Evolutionary conservation across 1,140 invertebrate genomes (phyloP).

Genomic region (Chlorops oryzae): DNA sequence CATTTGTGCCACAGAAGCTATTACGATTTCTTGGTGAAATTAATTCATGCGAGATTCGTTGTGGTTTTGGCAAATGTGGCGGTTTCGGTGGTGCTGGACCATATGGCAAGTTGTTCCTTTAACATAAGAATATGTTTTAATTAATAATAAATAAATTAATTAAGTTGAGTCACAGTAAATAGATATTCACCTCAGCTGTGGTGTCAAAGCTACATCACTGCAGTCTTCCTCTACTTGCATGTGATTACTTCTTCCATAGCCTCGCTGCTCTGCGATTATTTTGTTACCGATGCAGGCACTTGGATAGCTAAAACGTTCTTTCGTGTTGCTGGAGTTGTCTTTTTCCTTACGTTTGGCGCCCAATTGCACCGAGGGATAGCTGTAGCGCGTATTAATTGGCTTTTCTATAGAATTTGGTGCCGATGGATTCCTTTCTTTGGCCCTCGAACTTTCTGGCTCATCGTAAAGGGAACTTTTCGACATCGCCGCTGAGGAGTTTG

Average conservation of each 20-base stretch:
- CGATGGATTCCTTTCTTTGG: background rate
- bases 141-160: no score
- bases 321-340: slow-evolving; percentile 19
- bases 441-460: slow-evolving; percentile 8
- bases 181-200: no score
- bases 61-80: slow-evolving; percentile 5
- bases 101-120: no score
- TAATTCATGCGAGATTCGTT: slow-evolving; percentile 12
- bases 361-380: slow-evolving; percentile 43
- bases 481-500: slow-evolving; percentile 28
- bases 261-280: slow-evolving; percentile 1
- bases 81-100: background rate
- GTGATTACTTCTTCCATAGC: background rate
- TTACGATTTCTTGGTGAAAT: slow-evolving; percentile 21
- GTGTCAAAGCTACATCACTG: no score
- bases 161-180: no score
- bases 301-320: slow-evolving; percentile 45
- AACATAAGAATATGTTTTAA: no score
- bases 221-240: background rate
- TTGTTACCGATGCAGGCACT: slow-evolving; percentile 20
- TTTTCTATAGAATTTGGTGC: background rate
- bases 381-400: slow-evolving; percentile 28
- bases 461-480: slow-evolving; percentile 13
- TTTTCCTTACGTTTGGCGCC: slow-evolving; percentile 41
- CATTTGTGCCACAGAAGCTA: slow-evolving; percentile 19